A percentile compares a stretch with the other conserved stretches of the same genome.
These are phyloP conservation scores for Drosophila infuscata DNA, from an alignment of 2,888 invertebrate species.

Conservation along the genomic window DNA sequence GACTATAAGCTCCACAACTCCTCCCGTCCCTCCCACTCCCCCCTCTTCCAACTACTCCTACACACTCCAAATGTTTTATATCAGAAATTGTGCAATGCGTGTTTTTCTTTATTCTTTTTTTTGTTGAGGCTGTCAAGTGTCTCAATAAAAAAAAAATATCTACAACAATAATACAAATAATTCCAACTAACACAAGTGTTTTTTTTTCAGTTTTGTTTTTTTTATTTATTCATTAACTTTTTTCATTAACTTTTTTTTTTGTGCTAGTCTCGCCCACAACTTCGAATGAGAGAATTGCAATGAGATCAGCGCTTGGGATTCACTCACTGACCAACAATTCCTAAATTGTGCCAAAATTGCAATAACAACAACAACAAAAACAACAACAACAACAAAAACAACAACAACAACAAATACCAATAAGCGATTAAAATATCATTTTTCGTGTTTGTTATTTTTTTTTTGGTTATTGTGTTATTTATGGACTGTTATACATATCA, in stretches of 20 bases:
- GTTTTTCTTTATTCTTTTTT: background rate
- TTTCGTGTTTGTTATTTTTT: slow-evolving; percentile 14
- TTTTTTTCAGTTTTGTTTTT: background rate
- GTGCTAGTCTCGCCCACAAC: slow-evolving; percentile 45
- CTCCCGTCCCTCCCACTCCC: accelerated
- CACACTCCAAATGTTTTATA: background rate
- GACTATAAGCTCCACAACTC: slow-evolving; percentile 31
- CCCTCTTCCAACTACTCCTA: background rate
- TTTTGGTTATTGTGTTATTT: slow-evolving; percentile 48
- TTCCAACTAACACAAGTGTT: slow-evolving; percentile 49
- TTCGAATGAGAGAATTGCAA: slow-evolving; percentile 58
- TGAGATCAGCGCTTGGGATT: slow-evolving; percentile 65
- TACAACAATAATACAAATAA: slow-evolving; percentile 21
- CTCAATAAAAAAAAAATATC: slow-evolving; percentile 38
- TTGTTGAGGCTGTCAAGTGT: slow-evolving; percentile 47
- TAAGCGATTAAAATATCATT: slow-evolving; percentile 36
- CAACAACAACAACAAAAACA: slow-evolving; percentile 1
- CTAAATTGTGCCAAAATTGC: slow-evolving; percentile 30
- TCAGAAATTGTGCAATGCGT: slow-evolving; percentile 62
- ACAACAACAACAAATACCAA: no score
- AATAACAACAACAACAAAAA: slow-evolving; percentile 20
- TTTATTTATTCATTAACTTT: slow-evolving; percentile 1
- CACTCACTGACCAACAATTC: slow-evolving; percentile 43
- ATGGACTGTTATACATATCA: slow-evolving; percentile 67
- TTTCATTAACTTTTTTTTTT: background rate